A percentile compares a stretch with the other conserved stretches of the same genome.
Conservation (phyloP, 2,888 invertebrate genomes). For the Syrista parreyssii region DNA sequence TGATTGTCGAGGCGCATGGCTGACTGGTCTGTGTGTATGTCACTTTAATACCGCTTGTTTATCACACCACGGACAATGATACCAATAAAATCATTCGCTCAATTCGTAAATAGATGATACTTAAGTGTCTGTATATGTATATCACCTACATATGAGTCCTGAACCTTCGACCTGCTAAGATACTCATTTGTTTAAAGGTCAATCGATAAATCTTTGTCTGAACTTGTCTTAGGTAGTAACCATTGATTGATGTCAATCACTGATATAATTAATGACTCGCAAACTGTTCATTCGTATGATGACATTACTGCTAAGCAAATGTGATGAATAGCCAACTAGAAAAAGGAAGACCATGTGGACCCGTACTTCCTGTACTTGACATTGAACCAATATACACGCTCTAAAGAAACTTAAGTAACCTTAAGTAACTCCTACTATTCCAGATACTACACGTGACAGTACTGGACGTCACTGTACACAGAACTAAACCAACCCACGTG, state of each 20-base stretch:
- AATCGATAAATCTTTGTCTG: background rate
- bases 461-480: slow-evolving; percentile 26
- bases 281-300: background rate
- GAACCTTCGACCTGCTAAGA: background rate
- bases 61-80: slow-evolving; percentile 40
- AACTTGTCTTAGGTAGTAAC: background rate
- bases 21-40: slow-evolving; percentile 45
- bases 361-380: slow-evolving; percentile 26
- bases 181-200: background rate
- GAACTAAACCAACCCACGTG: slow-evolving; percentile 40
- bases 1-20: slow-evolving; percentile 61
- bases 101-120: slow-evolving; percentile 26
- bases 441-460: slow-evolving; percentile 31
- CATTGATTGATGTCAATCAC: background rate
- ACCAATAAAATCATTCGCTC: slow-evolving; percentile 38
- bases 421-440: slow-evolving; percentile 30
- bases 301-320: background rate
- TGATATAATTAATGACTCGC: background rate
- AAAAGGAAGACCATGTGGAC: background rate
- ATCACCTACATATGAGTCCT: background rate
- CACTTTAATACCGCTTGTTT: slow-evolving; percentile 38
- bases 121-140: background rate
- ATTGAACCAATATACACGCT: slow-evolving; percentile 18
- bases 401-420: slow-evolving; percentile 12
- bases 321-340: background rate